Base-by-base conservation (phyloP, 2,113 vertebrate species). In the Cyanoramphus novaezelandiae region DNA sequence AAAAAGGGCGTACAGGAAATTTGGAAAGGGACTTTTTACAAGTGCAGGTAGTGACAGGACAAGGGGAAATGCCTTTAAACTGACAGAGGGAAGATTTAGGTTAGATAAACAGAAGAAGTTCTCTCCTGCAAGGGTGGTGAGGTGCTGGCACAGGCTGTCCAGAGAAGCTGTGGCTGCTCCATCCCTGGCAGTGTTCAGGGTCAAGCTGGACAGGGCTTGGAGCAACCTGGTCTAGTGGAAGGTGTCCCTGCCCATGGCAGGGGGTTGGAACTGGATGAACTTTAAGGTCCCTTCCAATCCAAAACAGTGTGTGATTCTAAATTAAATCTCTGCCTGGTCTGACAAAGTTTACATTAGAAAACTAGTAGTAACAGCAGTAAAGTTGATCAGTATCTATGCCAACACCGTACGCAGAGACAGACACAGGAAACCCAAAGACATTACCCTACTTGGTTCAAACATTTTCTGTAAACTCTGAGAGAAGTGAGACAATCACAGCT, bases 381-480 rank as follows among this genome's bases (percentile, higher is more conserved):
- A 82, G 8, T 28, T 85, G 2, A 50, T 16, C 88, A 25, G 4
- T 37, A 49, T 33, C 41, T 65, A 35, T 13, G 17, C 6, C 39
- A 70, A 20, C 7, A 2, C 18, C 3, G 2, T 2, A 7, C 4
- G 6, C 10, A 76, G 8, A 28, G 13, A 33, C 0, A 31, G 9
- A 31, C 1, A 37, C 0, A 25, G 10, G 12, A 60, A 78, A 25
- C 11, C 35, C 55, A 28, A 86, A 74, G 27, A 28, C 23, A n/a
- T 8, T 1, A 2, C 15, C 21, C 41, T 75, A 10, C 28, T 63
- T 17, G 52, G 53, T n/a, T 86, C n/a, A 50, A 43, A 23, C 13
- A 17, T n/a, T 31, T 71, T 18, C 28, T 87, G 1, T 18, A 18
- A 87, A 28, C 35, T 57, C 39, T 21, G 64, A 90, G 50, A 21